These are phyloP conservation scores for Nymphalis io DNA, from an alignment of 1,140 invertebrate genomes.

Conservation along the genomic window DNA sequence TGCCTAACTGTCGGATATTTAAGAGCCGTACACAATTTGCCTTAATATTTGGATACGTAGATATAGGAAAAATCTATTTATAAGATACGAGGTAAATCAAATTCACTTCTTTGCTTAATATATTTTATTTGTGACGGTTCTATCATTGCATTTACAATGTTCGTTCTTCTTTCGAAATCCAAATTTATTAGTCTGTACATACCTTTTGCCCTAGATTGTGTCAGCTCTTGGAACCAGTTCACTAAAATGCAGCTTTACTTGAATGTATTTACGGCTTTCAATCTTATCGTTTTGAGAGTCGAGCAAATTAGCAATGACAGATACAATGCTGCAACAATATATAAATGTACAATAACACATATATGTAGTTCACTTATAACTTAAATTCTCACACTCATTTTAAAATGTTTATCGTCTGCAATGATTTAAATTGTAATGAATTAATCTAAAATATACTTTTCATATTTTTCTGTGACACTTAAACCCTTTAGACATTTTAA, in stretches of 20 bases:
- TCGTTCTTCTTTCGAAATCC: conserved; percentile 24
- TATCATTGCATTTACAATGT: conserved; percentile 8
- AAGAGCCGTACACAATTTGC: no score
- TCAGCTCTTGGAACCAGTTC: conserved; percentile 42
- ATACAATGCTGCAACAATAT: not conserved
- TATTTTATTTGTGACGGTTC: not conserved
- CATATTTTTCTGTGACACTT: no score
- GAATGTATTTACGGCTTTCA: conserved; percentile 40
- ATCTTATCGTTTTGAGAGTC: conserved; percentile 1
- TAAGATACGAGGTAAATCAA: no score
- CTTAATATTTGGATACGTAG: no score
- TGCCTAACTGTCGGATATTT: no score
- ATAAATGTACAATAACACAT: not conserved
- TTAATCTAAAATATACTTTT: no score
- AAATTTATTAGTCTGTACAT: conserved; percentile 32
- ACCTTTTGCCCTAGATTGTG: conserved; percentile 32
- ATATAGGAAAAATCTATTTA: no score
- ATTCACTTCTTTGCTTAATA: not conserved
- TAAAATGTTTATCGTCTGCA: no score
- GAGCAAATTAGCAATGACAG: conserved; percentile 1
- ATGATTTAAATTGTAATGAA: no score
- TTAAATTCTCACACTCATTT: no score
- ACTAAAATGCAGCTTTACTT: conserved; percentile 48
- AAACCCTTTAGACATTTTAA: no score
- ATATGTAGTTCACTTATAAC: no score